A percentile compares a stretch with the other conserved stretches of the same genome.
Conservation (phyloP, 2,888 invertebrate genomes). For the Ormyrus labotus region DNA sequence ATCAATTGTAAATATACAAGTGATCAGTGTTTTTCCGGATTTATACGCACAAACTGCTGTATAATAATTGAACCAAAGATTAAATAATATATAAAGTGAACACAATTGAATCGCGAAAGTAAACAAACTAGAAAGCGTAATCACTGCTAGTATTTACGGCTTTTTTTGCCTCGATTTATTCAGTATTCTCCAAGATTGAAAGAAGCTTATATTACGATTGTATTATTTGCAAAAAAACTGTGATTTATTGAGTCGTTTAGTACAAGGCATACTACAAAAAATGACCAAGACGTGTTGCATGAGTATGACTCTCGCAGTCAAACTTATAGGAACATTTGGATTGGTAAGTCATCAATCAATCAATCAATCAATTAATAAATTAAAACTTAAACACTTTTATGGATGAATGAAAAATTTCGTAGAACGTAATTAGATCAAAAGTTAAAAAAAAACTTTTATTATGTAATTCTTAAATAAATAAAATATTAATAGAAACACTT, state of each 20-base stretch:
- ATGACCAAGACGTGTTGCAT: conserved; percentile 65
- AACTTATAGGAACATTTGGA: conserved; percentile 70
- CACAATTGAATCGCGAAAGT: conserved; percentile 15
- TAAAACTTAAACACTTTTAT: background rate
- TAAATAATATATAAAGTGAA: background rate
- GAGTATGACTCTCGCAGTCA: conserved; percentile 67
- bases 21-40: background rate
- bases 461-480: background rate
- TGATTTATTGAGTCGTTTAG: conserved; percentile 2
- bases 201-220: no score
- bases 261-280: conserved; percentile 29
- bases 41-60: background rate
- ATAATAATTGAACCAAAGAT: conserved; percentile 5
- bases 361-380: conserved; percentile 12
- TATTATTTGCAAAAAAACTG: background rate
- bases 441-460: background rate
- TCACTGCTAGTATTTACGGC: conserved; percentile 34
- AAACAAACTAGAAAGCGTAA: conserved; percentile 8
- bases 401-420: background rate
- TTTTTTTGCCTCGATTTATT: conserved; percentile 5
- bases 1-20: background rate
- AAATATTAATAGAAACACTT: no score
- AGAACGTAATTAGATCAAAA: background rate
- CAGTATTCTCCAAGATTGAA: background rate
- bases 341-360: conserved; percentile 66